A percentile compares a stretch with the other conserved stretches of the same genome.
These are phyloP conservation scores for Okamejei kenojei DNA, from an alignment of 2,797 vertebrate genomes.

Conservation along the genomic window DNA sequence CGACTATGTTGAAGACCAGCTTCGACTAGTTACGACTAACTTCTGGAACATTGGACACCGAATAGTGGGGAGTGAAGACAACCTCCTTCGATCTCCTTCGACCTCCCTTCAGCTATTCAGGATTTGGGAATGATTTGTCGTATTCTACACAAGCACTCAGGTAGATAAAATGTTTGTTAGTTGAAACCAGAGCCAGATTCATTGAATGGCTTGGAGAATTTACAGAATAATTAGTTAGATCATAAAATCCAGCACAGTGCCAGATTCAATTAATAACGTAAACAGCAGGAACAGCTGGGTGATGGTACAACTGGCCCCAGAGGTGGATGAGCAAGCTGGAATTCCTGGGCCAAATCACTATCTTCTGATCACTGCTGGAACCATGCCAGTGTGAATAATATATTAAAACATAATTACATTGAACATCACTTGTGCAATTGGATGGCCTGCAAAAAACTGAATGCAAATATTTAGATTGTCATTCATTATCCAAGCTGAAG, in stretches of 20 bases:
- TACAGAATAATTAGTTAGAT: not conserved
- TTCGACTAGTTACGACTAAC: too few relatives aligned
- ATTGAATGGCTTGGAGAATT: not conserved
- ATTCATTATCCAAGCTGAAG: too few relatives aligned
- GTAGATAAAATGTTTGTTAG: not conserved
- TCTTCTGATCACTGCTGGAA: not conserved
- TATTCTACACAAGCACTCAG: not conserved
- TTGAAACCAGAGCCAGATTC: not conserved
- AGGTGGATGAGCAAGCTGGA: not conserved
- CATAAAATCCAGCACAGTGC: not conserved
- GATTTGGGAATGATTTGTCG: not conserved
- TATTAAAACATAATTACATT: not conserved
- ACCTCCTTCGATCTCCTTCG: too few relatives aligned
- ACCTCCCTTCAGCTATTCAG: too few relatives aligned
- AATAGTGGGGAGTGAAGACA: too few relatives aligned
- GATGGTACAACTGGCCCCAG: not conserved
- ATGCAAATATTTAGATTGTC: not conserved
- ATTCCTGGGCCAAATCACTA: not conserved
- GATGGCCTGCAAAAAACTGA: not conserved
- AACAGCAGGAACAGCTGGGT: too few relatives aligned
- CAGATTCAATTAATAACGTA: not conserved
- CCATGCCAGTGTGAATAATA: not conserved
- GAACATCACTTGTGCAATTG: not conserved
- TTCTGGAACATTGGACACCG: too few relatives aligned
- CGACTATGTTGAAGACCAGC: too few relatives aligned